phyloP scores from a whole-genome alignment of 2,113 vertebrate genomes.

The Pontoporia blainvillei region DNA sequence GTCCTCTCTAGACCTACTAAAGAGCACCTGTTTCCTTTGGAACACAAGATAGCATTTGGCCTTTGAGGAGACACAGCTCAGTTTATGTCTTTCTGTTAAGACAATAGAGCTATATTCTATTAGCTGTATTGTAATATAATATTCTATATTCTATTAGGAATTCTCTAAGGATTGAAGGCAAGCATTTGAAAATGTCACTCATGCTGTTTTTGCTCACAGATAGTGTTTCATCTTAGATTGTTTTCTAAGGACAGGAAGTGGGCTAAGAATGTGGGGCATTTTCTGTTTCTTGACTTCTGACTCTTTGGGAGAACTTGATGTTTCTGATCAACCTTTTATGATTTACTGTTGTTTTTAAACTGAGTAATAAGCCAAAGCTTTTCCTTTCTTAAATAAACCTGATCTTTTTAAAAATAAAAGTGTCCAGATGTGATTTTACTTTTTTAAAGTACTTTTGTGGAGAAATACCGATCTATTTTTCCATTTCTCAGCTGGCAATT shows the following conservation, averaged over 20 bases:
- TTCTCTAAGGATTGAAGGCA: background rate
- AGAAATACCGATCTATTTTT: background rate
- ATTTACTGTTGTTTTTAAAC: background rate
- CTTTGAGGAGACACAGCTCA: background rate
- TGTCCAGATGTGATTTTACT: background rate
- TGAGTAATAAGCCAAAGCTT: background rate
- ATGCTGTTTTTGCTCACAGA: background rate
- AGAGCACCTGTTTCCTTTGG: background rate
- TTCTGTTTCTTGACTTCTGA: background rate
- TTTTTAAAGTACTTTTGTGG: background rate
- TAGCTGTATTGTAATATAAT: background rate
- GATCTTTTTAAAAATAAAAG: background rate
- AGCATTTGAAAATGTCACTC: background rate
- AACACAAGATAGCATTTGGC: background rate
- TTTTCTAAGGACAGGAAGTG: background rate
- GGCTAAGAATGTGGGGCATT: background rate
- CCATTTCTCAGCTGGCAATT: background rate
- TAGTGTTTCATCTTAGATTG: background rate
- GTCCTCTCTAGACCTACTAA: background rate
- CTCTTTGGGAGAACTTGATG: background rate
- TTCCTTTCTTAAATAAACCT: background rate
- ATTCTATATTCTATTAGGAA: background rate
- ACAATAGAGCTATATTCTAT: background rate
- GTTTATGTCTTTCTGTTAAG: background rate
- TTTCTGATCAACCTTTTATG: slow-evolving; percentile 20